Conservation (phyloP, 2,797 vertebrate species). For the Xenopus petersii region DNA sequence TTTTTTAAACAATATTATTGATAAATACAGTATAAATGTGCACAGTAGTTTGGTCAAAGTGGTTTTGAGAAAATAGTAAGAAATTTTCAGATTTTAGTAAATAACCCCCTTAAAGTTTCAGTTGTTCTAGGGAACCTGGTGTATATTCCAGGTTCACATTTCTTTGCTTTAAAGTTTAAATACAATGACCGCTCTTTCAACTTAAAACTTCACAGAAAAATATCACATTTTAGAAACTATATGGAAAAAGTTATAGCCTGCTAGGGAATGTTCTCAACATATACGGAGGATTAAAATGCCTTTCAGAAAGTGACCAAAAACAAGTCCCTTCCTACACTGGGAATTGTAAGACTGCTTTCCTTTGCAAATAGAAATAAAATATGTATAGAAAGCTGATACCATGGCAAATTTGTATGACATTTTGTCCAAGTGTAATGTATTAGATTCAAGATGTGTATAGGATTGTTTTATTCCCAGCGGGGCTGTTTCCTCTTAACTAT, state of each 20-base stretch:
- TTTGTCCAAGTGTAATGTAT: constrained; percentile 9
- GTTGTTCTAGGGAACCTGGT: too few relatives aligned
- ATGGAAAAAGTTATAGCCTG: neutral
- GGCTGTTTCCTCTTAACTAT: neutral
- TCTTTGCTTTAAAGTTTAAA: neutral
- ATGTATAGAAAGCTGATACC: constrained; percentile 8
- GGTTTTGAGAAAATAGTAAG: too few relatives aligned
- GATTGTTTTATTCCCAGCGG: constrained; percentile 7
- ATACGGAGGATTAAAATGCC: neutral
- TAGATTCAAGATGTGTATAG: neutral
- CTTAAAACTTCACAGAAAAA: neutral
- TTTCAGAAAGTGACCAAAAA: neutral
- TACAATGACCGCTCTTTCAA: neutral
- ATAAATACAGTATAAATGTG: too few relatives aligned
- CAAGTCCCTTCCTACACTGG: neutral
- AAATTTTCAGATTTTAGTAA: too few relatives aligned
- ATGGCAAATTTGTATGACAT: neutral
- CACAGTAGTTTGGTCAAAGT: too few relatives aligned
- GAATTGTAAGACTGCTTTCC: neutral
- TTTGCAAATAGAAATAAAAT: constrained; percentile 10
- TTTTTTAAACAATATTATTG: too few relatives aligned
- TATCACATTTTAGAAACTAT: neutral
- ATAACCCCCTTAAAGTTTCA: too few relatives aligned
- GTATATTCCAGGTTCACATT: too few relatives aligned
- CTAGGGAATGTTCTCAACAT: neutral